Conservation (phyloP, 2,113 vertebrate species). For the Setophaga petechia region DNA sequence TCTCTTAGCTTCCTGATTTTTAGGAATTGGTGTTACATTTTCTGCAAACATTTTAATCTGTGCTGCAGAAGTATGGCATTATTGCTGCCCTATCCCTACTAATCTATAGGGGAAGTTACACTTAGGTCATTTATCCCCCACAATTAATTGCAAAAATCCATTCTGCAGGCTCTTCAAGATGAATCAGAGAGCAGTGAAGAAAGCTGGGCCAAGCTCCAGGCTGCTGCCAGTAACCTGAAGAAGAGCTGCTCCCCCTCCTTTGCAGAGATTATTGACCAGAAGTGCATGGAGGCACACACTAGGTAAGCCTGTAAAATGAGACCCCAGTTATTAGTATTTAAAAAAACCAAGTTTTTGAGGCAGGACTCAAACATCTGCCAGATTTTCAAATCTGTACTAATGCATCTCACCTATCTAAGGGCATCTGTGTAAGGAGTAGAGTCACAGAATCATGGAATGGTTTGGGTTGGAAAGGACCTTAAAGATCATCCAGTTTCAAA, state of each 20-base stretch:
- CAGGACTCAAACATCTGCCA: background rate
- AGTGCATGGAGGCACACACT: conserved; percentile 52
- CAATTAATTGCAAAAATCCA: background rate
- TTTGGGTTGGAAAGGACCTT: background rate
- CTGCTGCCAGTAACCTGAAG: conserved; percentile 63
- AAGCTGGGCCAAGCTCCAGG: conserved; percentile 76
- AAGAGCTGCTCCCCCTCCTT: conserved; percentile 70
- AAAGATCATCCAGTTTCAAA: background rate
- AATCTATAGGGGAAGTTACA: background rate
- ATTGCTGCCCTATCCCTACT: background rate
- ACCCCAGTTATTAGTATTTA: background rate
- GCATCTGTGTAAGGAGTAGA: background rate
- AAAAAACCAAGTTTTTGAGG: background rate
- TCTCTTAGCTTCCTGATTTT: background rate
- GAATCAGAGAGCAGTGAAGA: conserved; percentile 71
- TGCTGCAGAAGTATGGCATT: background rate
- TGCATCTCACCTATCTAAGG: background rate
- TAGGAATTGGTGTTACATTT: background rate
- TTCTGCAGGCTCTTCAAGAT: conserved; percentile 78
- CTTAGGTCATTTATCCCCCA: background rate
- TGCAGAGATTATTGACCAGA: conserved; percentile 70
- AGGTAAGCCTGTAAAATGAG: conserved; percentile 67
- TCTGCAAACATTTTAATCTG: background rate
- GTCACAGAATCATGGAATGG: background rate
- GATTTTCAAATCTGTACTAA: background rate